Conservation (phyloP, 2,888 invertebrate genomes). For the Dryocosmus kuriphilus region DNA sequence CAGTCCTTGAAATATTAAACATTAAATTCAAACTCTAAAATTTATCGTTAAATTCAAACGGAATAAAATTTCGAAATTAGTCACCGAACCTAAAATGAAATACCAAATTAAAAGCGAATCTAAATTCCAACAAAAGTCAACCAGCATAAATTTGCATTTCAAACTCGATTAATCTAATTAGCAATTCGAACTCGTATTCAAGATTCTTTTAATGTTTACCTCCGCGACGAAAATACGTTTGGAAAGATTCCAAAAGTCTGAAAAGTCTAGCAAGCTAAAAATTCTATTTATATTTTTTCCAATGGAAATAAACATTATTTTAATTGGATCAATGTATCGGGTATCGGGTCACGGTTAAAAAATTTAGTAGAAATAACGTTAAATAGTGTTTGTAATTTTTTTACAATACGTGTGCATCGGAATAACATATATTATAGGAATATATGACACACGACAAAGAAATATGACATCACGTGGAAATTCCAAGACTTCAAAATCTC, state of each 20-base stretch:
- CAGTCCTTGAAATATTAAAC: background rate
- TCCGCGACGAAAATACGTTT: background rate
- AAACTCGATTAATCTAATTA: background rate
- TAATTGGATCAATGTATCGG: background rate
- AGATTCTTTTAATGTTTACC: background rate
- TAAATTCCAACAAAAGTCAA: background rate
- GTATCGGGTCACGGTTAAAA: background rate
- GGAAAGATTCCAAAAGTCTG: background rate
- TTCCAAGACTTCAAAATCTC: constrained; percentile 46
- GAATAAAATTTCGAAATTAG: background rate
- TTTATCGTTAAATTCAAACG: background rate
- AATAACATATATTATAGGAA: background rate
- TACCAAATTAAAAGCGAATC: background rate
- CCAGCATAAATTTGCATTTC: background rate
- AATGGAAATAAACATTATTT: background rate
- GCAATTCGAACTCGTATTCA: background rate
- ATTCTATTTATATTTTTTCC: background rate
- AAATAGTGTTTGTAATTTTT: background rate
- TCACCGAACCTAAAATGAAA: background rate
- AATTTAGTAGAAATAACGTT: background rate
- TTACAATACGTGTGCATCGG: background rate
- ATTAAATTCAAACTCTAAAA: background rate
- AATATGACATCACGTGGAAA: constrained; percentile 52
- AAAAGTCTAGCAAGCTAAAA: background rate
- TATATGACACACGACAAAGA: background rate